Evolutionary conservation across 2,113 vertebrate genomes (phyloP).

Genomic region (Chroicocephalus ridibundus): DNA sequence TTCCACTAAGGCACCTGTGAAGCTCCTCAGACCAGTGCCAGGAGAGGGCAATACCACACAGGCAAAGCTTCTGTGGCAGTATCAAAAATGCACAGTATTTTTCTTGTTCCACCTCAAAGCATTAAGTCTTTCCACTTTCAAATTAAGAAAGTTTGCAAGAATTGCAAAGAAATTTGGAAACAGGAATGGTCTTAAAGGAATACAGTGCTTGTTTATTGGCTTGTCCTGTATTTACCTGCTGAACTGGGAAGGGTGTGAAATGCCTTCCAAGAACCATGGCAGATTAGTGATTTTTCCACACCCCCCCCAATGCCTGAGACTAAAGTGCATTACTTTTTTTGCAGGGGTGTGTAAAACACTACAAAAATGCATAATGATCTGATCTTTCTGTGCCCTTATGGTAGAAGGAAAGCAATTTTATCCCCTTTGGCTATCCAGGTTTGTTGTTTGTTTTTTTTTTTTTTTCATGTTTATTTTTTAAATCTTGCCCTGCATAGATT

Average conservation of each 20-base stretch:
- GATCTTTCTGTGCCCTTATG: neutral
- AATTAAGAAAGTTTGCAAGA: neutral
- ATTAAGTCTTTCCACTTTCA: neutral
- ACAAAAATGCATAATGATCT: neutral
- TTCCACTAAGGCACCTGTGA: neutral
- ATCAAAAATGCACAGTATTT: neutral
- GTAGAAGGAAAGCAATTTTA: neutral
- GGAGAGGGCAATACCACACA: constrained; percentile 37
- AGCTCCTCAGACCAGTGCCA: neutral
- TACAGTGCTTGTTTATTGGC: neutral
- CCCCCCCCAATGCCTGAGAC: neutral
- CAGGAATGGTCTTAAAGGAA: neutral
- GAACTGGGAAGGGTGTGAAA: neutral
- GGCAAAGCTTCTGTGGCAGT: neutral
- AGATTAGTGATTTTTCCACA: neutral
- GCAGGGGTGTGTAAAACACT: neutral
- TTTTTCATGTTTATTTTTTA: neutral
- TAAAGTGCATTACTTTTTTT: neutral
- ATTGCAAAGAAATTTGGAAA: neutral
- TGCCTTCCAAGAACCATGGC: neutral
- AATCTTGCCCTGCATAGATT: neutral
- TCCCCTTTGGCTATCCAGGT: neutral
- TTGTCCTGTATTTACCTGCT: neutral
- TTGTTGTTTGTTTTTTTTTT: neutral
- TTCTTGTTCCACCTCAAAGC: neutral